Evolutionary conservation across 1,140 invertebrate genomes (phyloP).

Genomic region (Alviniconcha marisindica): DNA sequence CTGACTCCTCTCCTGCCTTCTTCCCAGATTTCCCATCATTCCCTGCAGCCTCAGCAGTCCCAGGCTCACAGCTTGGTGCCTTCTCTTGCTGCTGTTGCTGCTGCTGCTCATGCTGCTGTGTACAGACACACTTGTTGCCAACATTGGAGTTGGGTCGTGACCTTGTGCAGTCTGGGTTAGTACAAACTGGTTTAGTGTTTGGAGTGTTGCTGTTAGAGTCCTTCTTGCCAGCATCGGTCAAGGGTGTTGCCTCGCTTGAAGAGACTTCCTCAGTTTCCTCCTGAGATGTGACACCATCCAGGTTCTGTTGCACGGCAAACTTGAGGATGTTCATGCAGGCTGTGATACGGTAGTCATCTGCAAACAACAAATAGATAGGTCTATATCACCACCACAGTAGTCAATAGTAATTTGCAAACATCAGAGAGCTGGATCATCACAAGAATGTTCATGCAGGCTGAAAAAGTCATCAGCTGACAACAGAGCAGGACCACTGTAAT

Average conservation of each 20-base stretch:
- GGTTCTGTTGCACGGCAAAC: slow-evolving; percentile 72
- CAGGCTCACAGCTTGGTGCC: slow-evolving; percentile 37
- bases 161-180: slow-evolving; percentile 63
- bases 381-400: no score
- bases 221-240: not conserved
- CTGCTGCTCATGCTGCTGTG: slow-evolving; percentile 40
- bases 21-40: slow-evolving; percentile 27
- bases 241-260: not conserved
- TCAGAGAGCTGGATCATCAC: no score
- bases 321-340: slow-evolving; percentile 90
- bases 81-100: slow-evolving; percentile 41
- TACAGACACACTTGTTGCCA: slow-evolving; percentile 61
- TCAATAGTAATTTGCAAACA: no score
- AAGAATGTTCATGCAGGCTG: no score
- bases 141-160: slow-evolving; percentile 52
- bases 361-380: slow-evolving; percentile 28
- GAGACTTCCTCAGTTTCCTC: slow-evolving; percentile 23
- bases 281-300: slow-evolving; percentile 62
- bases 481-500: no score
- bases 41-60: slow-evolving; percentile 16
- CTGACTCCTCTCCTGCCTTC: slow-evolving; percentile 33
- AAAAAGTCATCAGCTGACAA: no score
- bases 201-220: not conserved
- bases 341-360: slow-evolving; percentile 91
- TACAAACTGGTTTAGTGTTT: slow-evolving; percentile 44